phyloP scores from a whole-genome alignment of 2,797 vertebrate species.

The Gobio occitaniae region DNA sequence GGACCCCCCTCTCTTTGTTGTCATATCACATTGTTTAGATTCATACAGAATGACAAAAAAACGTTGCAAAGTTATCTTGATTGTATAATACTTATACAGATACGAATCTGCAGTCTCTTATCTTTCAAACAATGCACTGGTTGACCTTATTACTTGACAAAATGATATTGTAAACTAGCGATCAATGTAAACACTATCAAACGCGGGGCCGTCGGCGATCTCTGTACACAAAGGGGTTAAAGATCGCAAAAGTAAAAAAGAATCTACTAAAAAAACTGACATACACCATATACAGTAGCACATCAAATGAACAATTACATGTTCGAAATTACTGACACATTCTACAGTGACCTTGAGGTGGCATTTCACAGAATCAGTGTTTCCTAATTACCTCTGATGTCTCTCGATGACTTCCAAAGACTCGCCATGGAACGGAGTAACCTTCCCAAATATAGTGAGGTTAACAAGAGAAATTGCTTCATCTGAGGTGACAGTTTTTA shows the following conservation, averaged over 20 bases:
- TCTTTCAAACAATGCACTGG: no score
- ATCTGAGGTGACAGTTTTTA: constrained; percentile 18
- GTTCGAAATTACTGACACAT: background rate
- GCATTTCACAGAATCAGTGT: constrained; percentile 16
- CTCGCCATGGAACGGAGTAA: constrained; percentile 17
- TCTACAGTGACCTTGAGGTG: constrained; percentile 13
- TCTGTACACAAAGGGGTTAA: no score
- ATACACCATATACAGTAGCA: background rate
- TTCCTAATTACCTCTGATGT: constrained; percentile 25
- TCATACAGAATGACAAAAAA: no score
- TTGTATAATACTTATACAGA: no score
- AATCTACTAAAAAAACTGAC: background rate
- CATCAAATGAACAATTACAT: background rate
- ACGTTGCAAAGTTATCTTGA: no score
- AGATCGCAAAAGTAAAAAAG: background rate
- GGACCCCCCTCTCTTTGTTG: no score
- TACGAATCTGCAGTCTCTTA: no score
- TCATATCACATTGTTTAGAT: no score
- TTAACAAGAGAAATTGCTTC: constrained; percentile 20
- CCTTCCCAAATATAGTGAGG: constrained; percentile 16
- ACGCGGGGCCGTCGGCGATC: no score
- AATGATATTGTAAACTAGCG: no score
- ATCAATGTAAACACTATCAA: no score
- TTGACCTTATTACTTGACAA: no score
- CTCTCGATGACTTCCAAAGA: constrained; percentile 29